These are phyloP conservation scores for Adelognathus sp. DNA, from an alignment of 2,888 invertebrate species.

Conservation along the genomic window DNA sequence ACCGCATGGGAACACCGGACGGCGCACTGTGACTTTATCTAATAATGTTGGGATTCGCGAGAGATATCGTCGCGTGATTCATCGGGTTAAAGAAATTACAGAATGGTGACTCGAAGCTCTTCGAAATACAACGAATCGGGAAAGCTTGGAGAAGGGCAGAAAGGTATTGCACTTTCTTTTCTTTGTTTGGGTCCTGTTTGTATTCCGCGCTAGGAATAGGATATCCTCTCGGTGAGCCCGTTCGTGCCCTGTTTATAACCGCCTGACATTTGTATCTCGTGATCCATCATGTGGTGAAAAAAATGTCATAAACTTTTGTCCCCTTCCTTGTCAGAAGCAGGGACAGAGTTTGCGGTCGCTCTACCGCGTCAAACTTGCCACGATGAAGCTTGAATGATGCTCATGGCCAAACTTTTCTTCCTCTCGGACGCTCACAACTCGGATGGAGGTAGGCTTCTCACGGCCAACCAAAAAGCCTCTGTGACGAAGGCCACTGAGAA, in stretches of 20 bases:
- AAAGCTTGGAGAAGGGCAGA: no score
- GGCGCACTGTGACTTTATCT: neutral
- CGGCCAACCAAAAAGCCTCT: no score
- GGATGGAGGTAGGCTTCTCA: neutral
- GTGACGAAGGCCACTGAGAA: no score
- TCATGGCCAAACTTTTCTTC: constrained; percentile 15
- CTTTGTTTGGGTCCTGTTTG: neutral
- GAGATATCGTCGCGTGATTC: constrained; percentile 78
- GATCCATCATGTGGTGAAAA: constrained; percentile 25
- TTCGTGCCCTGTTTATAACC: neutral
- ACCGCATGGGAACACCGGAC: neutral
- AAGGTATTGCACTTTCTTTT: no score
- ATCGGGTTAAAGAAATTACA: constrained; percentile 15
- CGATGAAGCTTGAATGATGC: constrained; percentile 36
- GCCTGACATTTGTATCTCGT: constrained; percentile 28
- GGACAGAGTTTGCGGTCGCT: neutral
- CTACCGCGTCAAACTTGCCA: constrained; percentile 8
- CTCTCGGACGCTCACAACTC: constrained; percentile 1
- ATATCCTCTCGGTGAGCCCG: constrained; percentile 4
- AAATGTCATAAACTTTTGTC: constrained; percentile 1
- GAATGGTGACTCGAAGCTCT: neutral
- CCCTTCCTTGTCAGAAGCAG: neutral
- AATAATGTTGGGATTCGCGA: constrained; percentile 69
- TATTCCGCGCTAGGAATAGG: constrained; percentile 1
- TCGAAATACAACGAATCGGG: no score